Conservation (phyloP, 2,888 invertebrate genomes). For the Aethes cnicana region DNA sequence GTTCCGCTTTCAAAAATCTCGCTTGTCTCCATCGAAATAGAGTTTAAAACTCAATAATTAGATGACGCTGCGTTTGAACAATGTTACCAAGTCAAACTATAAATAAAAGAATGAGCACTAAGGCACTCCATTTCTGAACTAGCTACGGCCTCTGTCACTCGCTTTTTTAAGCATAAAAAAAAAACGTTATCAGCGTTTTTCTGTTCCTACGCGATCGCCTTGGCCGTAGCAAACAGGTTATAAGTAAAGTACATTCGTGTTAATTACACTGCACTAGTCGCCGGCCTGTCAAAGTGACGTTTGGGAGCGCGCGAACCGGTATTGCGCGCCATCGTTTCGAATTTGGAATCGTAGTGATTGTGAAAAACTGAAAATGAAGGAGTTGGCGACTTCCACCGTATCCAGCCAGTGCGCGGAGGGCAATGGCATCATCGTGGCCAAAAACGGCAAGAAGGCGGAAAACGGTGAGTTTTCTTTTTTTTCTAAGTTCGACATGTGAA, state of each 20-base stretch:
- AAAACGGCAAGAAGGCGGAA: slow-evolving; percentile 62
- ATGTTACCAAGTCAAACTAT: slow-evolving; percentile 17
- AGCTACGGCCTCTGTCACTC: slow-evolving; percentile 21
- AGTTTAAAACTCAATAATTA: slow-evolving; percentile 1
- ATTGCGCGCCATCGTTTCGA: slow-evolving; percentile 35
- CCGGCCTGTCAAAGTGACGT: slow-evolving; percentile 71
- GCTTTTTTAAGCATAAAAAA: slow-evolving; percentile 20
- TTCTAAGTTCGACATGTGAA: neutral
- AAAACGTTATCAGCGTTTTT: slow-evolving; percentile 44
- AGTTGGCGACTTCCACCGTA: slow-evolving; percentile 62
- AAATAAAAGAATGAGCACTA: slow-evolving; percentile 14
- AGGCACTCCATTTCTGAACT: slow-evolving; percentile 17
- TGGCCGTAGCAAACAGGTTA: slow-evolving; percentile 57
- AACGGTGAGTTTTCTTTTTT: slow-evolving; percentile 54
- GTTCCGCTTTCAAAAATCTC: neutral
- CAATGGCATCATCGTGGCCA: slow-evolving; percentile 59
- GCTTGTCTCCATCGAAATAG: neutral
- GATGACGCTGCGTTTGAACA: slow-evolving; percentile 4
- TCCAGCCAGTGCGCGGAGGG: slow-evolving; percentile 55
- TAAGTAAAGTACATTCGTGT: slow-evolving; percentile 4
- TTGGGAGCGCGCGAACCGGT: slow-evolving; percentile 63
- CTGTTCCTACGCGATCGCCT: slow-evolving; percentile 53
- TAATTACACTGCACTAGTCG: slow-evolving; percentile 16
- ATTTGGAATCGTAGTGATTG: slow-evolving; percentile 35
- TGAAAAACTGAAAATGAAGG: slow-evolving; percentile 70